phyloP scores from a whole-genome alignment of 2,113 vertebrate species.

The Rhynchomys soricoides region DNA sequence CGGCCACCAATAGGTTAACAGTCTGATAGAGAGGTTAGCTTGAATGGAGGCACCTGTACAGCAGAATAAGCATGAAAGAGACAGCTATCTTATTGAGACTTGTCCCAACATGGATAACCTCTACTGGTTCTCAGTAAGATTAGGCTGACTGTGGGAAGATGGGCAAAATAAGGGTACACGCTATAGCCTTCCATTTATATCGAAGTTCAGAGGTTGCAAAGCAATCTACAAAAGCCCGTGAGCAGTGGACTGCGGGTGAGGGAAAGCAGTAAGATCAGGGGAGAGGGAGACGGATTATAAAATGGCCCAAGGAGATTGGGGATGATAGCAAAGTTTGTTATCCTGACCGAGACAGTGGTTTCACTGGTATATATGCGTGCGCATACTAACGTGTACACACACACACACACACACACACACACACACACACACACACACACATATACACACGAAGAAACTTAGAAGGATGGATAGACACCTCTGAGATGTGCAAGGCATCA shows the following conservation, averaged over 20 bases:
- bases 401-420: fast-evolving
- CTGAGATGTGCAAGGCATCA: neutral
- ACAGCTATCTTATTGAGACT: neutral
- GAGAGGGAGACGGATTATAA: no score
- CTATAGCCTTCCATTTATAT: neutral
- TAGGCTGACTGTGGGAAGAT: neutral
- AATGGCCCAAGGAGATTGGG: neutral
- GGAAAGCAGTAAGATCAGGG: fast-evolving
- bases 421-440: fast-evolving
- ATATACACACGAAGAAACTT: no score
- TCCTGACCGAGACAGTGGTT: neutral
- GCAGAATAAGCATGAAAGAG: neutral
- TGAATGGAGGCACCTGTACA: fast-evolving
- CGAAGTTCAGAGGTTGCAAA: neutral
- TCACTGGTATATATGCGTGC: neutral
- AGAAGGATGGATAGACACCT: neutral
- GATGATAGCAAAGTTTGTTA: no score
- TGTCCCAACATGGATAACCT: neutral
- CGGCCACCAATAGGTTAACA: neutral
- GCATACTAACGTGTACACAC: fast-evolving
- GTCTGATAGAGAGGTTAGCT: neutral
- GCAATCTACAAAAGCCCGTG: neutral
- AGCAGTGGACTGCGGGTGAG: neutral
- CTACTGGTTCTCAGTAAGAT: neutral
- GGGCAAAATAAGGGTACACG: neutral